A percentile compares a stretch with the other conserved stretches of the same genome.
These are phyloP conservation scores for Montipora foliosa DNA, from an alignment of 64 coral and sea anemone genomes.

Conservation along the genomic window DNA sequence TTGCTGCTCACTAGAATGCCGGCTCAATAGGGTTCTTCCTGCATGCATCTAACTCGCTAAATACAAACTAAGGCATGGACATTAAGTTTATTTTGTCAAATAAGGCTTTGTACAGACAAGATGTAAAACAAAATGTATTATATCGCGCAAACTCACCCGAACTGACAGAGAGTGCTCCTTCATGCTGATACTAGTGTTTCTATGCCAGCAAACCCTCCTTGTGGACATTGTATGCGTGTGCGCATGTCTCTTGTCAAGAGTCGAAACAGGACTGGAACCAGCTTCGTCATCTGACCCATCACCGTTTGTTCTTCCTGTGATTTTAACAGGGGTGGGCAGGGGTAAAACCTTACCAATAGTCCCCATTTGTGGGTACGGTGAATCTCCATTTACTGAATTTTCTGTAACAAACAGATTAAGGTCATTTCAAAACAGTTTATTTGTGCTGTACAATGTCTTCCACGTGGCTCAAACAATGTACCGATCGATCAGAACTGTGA, in stretches of 20 bases:
- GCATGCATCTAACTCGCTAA: too few species aligned
- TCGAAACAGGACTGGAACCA: constrained; percentile 67
- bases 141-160: constrained; percentile 57
- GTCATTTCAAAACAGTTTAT: too few species aligned
- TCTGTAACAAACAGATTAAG: neutral
- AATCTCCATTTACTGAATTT: constrained; percentile 76
- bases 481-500: too few species aligned
- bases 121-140: neutral
- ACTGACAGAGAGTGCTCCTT: constrained; percentile 90
- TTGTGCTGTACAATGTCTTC: too few species aligned
- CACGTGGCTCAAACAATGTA: too few species aligned
- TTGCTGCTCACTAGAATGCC: too few species aligned
- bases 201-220: constrained; percentile 96
- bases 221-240: constrained; percentile 98
- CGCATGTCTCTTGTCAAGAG: constrained; percentile 96
- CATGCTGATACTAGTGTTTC: constrained; percentile 98
- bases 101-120: neutral
- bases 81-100: too few species aligned
- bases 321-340: constrained; percentile 77
- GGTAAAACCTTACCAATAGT: constrained; percentile 73
- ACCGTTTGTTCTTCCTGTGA: constrained; percentile 41
- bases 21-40: too few species aligned
- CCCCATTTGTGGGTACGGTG: constrained; percentile 38
- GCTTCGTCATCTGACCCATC: constrained; percentile 83
- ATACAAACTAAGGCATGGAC: too few species aligned